phyloP scores from a whole-genome alignment of 2,888 invertebrate genomes.

The Euphydryas editha region DNA sequence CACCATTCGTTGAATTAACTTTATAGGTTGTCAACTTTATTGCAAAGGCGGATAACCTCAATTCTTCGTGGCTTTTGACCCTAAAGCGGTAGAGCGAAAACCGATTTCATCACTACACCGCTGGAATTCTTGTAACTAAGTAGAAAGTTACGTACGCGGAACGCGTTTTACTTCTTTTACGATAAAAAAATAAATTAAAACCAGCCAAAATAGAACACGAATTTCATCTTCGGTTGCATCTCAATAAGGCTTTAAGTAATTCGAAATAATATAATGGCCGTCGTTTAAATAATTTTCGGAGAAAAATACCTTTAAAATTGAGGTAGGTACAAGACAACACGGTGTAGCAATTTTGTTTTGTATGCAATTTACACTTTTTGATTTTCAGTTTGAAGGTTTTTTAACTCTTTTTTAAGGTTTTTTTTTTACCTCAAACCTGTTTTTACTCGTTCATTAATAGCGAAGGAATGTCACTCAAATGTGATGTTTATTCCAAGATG shows the following conservation, averaged over 20 bases:
- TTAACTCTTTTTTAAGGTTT: slow-evolving; percentile 3
- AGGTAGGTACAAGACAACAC: slow-evolving; percentile 24
- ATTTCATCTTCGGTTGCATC: background rate
- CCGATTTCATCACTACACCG: slow-evolving; percentile 26
- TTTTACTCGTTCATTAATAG: slow-evolving; percentile 17
- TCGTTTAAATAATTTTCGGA: slow-evolving; percentile 36
- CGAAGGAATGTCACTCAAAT: slow-evolving; percentile 8
- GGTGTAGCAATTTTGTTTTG: slow-evolving; percentile 22
- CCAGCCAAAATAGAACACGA: slow-evolving; percentile 9
- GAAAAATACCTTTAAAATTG: slow-evolving; percentile 34
- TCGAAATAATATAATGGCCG: slow-evolving; percentile 25
- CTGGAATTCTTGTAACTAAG: slow-evolving; percentile 5
- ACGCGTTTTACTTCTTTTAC: background rate
- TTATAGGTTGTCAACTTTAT: slow-evolving; percentile 1
- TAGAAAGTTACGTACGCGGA: slow-evolving; percentile 17
- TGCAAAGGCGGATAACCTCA: slow-evolving; percentile 13
- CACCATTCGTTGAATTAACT: background rate
- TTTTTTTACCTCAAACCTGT: background rate
- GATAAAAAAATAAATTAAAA: background rate
- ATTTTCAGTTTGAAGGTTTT: slow-evolving; percentile 9
- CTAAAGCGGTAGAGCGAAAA: slow-evolving; percentile 13
- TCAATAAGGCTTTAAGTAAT: slow-evolving; percentile 23
- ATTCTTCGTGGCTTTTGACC: slow-evolving; percentile 37
- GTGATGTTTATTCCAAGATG: slow-evolving; percentile 9
- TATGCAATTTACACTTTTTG: slow-evolving; percentile 25